Evolutionary conservation across 2,113 vertebrate genomes (phyloP), one percentile per base, ranked within the genome.

Genomic region (Blennius ocellaris): DNA sequence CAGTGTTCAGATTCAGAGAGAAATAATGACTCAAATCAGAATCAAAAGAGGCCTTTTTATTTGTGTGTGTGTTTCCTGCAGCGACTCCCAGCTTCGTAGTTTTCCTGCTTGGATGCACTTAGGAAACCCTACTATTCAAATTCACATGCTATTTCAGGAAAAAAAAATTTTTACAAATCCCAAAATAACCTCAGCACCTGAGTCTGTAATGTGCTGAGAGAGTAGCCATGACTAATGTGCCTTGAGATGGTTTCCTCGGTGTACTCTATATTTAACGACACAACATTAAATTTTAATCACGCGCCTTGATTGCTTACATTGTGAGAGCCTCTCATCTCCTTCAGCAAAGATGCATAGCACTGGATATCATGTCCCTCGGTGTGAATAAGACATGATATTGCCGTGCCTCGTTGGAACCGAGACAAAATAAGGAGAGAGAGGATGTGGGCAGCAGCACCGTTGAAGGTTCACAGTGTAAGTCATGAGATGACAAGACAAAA

Each of bases 351-450:
- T 58, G 81, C 69, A 48, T 62, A 14, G 38, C 38, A 54, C 76
- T 58, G 76, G 81, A 80, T 81, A 81, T 84, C 79, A 44, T 66
- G 61, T 82, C 51, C 66, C 78, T 39, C 2, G 15, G 55, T 64
- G 84, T 90, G 88, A 91, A 88, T 89, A 86, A 79, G 74, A 81
- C 38, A 86, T 69, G 71, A 87, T 83, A 73, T 50, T 64, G 16
- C 71, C 37, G 17, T 51, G 60, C 51, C 51, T 72, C 50, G 47
- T 58, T 81, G 80, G 82, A 87, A 84, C 50, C 17, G 61, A 82
- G 62, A 78, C 55, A 41, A 53, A 50, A 69, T n/a, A 39, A 39
- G 14, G 21, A 70, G 44, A 48, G 69, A 37, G 75, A 49, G 55
- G 80, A 86, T 44, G 76, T 77, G 50, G 67, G 60, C 58, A 67